phyloP scores from a whole-genome alignment of 1,140 invertebrate species.

The Parasteatoda tepidariorum region DNA sequence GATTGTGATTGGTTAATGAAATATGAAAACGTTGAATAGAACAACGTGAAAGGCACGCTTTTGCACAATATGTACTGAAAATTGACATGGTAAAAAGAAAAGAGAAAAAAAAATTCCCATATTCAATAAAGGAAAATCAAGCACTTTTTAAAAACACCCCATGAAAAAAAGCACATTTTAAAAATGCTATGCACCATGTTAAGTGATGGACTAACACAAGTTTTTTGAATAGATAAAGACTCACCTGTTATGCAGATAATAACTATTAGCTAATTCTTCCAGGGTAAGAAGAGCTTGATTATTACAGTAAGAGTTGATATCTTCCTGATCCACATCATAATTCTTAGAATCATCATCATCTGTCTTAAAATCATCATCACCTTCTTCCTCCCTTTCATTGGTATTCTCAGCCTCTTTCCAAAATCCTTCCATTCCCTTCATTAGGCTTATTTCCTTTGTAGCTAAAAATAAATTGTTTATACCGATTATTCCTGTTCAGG shows the following conservation, averaged over 20 bases:
- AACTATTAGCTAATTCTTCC: constrained; percentile 26
- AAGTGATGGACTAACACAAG: too few relatives aligned
- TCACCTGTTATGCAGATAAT: constrained; percentile 27
- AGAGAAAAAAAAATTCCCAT: too few relatives aligned
- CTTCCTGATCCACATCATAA: neutral
- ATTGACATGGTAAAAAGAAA: too few relatives aligned
- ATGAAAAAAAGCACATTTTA: too few relatives aligned
- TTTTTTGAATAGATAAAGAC: neutral
- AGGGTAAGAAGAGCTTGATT: neutral
- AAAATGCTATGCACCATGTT: too few relatives aligned
- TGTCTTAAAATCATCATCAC: neutral
- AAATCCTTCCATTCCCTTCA: neutral
- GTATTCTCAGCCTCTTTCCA: too few relatives aligned
- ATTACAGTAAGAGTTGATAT: neutral
- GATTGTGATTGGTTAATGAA: too few relatives aligned
- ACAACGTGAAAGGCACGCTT: too few relatives aligned
- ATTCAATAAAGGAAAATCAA: too few relatives aligned
- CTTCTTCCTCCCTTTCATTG: neutral
- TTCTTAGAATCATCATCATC: neutral
- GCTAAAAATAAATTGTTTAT: neutral
- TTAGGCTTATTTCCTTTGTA: neutral
- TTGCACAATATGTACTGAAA: too few relatives aligned
- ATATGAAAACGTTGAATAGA: too few relatives aligned
- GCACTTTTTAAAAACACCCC: too few relatives aligned
- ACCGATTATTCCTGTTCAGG: neutral